Evolutionary conservation across 1,140 invertebrate species (phyloP), one percentile per base, ranked within the genome.

Genomic region (Aethina tumida): DNA sequence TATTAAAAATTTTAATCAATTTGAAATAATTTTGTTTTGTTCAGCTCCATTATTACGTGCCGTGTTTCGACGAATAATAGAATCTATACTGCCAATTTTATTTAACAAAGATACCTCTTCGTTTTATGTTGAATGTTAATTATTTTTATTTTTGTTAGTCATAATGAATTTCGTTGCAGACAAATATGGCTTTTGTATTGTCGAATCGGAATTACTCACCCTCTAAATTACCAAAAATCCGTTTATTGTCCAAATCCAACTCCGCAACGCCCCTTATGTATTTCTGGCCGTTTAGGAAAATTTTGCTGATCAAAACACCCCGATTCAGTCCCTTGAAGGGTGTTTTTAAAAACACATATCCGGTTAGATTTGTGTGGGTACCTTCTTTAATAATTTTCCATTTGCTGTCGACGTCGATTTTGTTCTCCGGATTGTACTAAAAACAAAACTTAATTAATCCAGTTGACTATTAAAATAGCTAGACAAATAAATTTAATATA

Each of bases 221-320:
- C 45, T 77, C 65, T 15, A 79, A 65, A 31, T 63, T 63, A 1
- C 75, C 67, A 0, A 73, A 73, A 35, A 80, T 74, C 21, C 76
- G 71, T 43, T 75, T 70, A 20, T 76, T 69, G 47, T 84, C 80
- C 9, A 84, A 56, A 36, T 79, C 72, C 7, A 84, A 52, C 33
- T 76, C 71, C 1, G 77, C 77, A 1, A 72, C 68, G 4, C 79
- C 81, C 10, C 71, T 60, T 12, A 84, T 69, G 28, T 71, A 67
- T 39, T 55, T 55, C 47, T 73, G 66, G 12, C 74, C 64, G 13
- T 68, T 71, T 0, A 79, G 55, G 9, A 69, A 66, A 24, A 84
- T 68, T 39, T 75, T 71, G 9, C 77, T 79, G 3, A 69, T 69
- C 8, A 85, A 54, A 9, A 74, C 68, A 3, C 76, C 77, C 46